Evolutionary conservation across 2,888 invertebrate genomes (phyloP), one percentile per base, ranked within the genome.

Genomic region (Drosophila macrospina): DNA sequence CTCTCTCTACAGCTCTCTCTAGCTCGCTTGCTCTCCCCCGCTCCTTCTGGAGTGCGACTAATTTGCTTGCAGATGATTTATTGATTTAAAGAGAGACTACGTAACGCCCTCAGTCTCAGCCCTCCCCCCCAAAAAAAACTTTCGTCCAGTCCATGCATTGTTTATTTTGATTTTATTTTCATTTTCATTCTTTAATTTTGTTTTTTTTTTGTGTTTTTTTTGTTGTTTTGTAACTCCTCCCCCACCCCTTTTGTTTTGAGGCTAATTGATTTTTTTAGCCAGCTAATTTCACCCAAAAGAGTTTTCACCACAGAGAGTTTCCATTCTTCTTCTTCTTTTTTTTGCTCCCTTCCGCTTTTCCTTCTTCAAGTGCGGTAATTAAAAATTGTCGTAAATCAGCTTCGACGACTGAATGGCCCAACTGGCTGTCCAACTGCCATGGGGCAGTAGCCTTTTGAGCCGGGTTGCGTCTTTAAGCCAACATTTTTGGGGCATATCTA

Each of bases 21-120:
- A n/a, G 66, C 52, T 50, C 16, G 30, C 37, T 13, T 36, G 11
- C 42, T 10, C 52, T 24, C 51, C 26, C n/a, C 36, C 10, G n/a
- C 13, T 20, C 30, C 4, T 28, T 28, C 26, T 15, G 16, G 69
- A 66, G 72, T 69, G 75, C 71, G 86, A 80, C 88, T 86, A 86
- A 86, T 86, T 86, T 86, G 86, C 86, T 88, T 88, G 88, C 85
- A 86, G 81, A 86, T 86, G 86, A 88, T 86, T 86, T 86, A 88
- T 88, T 88, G 88, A 88, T 88, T 88, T 84, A 86, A 69, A 83
- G 74, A 80, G 69, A 62, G 42, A 15, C 37, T 37, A 41, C n/a
- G 28, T 28, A 30, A 51, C 28, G 39, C 47, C 42, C 32, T 36
- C 28, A 20, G 2, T 11, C 48, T n/a, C n/a, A n/a, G n/a, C n/a